Evolutionary conservation across 2,888 invertebrate genomes (phyloP).

Genomic region (Cataglyphis albicans): DNA sequence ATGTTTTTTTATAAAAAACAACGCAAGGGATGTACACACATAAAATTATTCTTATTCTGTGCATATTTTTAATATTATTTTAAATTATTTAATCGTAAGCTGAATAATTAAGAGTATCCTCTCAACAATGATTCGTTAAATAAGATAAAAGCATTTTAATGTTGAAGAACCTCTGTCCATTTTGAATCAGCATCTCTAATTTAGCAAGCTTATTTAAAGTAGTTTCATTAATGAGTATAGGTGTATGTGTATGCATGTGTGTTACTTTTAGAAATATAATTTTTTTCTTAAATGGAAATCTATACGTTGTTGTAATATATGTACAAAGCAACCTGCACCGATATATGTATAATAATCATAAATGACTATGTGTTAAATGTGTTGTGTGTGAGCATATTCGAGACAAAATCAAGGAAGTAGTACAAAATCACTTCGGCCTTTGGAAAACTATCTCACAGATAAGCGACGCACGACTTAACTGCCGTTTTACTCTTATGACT

Average conservation of each 20-base stretch:
- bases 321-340: conserved; percentile 30
- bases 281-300: conserved; percentile 4
- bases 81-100: neutral
- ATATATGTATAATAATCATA: conserved; percentile 51
- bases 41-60: neutral
- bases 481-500: conserved; percentile 73
- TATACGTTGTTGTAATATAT: neutral
- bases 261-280: conserved; percentile 1
- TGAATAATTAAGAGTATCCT: conserved; percentile 39
- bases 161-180: conserved; percentile 10
- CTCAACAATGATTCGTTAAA: conserved; percentile 53
- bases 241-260: neutral
- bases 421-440: conserved; percentile 73
- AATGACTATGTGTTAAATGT: conserved; percentile 57
- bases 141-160: conserved; percentile 22
- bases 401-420: conserved; percentile 73
- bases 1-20: neutral
- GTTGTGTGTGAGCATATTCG: conserved; percentile 62
- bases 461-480: conserved; percentile 75
- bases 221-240: conserved; percentile 3
- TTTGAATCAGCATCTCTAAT: conserved; percentile 14
- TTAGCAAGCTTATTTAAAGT: conserved; percentile 8
- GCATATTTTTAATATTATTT: neutral
- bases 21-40: neutral
- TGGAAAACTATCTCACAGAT: conserved; percentile 67